A percentile compares a stretch with the other conserved stretches of the same genome.
These are phyloP conservation scores for Antennarius striatus DNA, from an alignment of 2,113 vertebrate species.

Conservation along the genomic window DNA sequence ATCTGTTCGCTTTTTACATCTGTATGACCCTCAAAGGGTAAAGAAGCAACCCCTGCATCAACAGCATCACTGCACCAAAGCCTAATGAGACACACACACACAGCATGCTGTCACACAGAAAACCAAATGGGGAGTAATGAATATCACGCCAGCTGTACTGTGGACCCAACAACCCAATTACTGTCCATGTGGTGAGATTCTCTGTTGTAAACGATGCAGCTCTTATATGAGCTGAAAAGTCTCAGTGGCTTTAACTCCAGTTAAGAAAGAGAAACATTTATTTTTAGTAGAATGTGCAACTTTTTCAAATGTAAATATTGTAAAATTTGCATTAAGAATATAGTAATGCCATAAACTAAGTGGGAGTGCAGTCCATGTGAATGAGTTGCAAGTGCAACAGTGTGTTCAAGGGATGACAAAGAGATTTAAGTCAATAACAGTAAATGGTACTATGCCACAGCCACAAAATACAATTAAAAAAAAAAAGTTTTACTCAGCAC, in stretches of 20 bases:
- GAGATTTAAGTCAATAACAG: too few relatives aligned
- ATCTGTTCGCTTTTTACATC: conserved; percentile 53
- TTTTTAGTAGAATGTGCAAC: not conserved
- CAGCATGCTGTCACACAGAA: conserved; percentile 8
- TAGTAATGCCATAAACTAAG: not conserved
- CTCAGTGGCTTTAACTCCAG: not conserved
- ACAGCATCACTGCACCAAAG: conserved; percentile 32
- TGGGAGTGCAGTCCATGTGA: too few relatives aligned
- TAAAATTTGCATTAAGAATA: not conserved
- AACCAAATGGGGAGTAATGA: conserved; percentile 36
- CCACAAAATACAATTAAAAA: too few relatives aligned
- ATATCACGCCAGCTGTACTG: conserved; percentile 35
- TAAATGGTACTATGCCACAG: too few relatives aligned
- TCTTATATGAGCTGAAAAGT: not conserved
- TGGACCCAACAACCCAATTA: conserved; percentile 42
- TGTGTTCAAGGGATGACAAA: too few relatives aligned
- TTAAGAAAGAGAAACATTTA: not conserved
- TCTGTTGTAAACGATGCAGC: conserved; percentile 34
- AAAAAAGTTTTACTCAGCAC: too few relatives aligned
- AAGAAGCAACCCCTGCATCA: conserved; percentile 45
- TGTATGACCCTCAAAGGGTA: conserved; percentile 47
- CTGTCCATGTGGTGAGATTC: conserved; percentile 21
- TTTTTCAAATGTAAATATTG: not conserved
- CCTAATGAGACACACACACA: conserved; percentile 58
- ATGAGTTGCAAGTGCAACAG: too few relatives aligned